A percentile compares a stretch with the other conserved stretches of the same genome.
These are phyloP conservation scores for Pristionchus mayeri DNA, from an alignment of 2,888 invertebrate species.

Conservation along the genomic window DNA sequence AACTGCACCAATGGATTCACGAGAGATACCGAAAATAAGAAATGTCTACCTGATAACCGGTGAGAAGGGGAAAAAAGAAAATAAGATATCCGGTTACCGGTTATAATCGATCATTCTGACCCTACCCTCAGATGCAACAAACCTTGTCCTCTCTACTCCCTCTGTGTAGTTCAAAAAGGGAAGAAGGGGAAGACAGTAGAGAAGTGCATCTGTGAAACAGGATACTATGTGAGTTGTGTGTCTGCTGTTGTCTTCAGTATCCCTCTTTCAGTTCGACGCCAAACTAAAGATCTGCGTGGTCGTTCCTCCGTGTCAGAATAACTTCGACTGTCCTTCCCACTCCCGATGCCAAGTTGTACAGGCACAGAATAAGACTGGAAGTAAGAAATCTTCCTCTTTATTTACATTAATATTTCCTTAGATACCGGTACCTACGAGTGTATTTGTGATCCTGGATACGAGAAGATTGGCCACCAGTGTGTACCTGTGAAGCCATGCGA, in stretches of 20 bases:
- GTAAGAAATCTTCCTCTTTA: not conserved
- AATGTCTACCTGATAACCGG: slow-evolving; percentile 32
- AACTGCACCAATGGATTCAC: slow-evolving; percentile 37
- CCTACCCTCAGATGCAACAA: not conserved
- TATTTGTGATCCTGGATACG: not conserved
- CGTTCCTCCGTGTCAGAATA: slow-evolving; percentile 45
- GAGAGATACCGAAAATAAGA: not conserved
- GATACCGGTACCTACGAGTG: slow-evolving; percentile 46
- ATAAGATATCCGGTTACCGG: no score
- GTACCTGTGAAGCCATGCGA: slow-evolving; percentile 28
- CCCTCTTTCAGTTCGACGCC: not conserved
- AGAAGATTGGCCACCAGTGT: slow-evolving; percentile 37
- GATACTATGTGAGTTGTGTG: slow-evolving; percentile 10
- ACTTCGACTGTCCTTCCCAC: slow-evolving; percentile 39
- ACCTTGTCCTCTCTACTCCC: not conserved
- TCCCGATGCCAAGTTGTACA: slow-evolving; percentile 36
- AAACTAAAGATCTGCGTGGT: slow-evolving; percentile 13
- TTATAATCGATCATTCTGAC: not conserved
- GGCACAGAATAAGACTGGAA: slow-evolving; percentile 48
- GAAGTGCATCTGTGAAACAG: slow-evolving; percentile 48
- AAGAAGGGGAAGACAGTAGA: not conserved
- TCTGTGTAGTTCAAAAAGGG: slow-evolving; percentile 12
- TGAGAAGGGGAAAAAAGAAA: no score
- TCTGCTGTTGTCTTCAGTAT: no score
- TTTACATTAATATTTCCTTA: not conserved